Base-by-base conservation (phyloP, 2,797 vertebrate genomes). In the Anguilla pacifica region DNA sequence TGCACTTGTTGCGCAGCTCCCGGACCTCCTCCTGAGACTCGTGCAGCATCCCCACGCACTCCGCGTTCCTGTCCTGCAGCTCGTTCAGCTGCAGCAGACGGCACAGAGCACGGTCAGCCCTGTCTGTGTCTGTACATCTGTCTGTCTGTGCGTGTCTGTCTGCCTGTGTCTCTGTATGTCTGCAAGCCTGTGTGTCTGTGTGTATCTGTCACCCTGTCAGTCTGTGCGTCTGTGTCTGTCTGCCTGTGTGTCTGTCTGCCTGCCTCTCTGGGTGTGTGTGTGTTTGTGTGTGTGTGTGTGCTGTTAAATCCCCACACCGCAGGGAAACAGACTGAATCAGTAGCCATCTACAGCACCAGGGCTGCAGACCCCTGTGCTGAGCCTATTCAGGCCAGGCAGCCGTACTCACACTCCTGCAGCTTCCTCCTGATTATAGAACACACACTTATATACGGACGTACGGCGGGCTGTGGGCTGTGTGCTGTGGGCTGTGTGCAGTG, bases 1-100 rank as follows among this genome's bases (percentile, higher is more conserved):
- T 93, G 92, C 94, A 95, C 92, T 95, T 98, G 91, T 93, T 97
- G 74, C 98, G 97, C 55, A 99, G 96, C 77, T 97, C 91, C 92
- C 96, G 98, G 89, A 98, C 94, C 95, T 99, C 98, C 92, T 99
- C 97, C 92, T 99, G 99, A 0, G 97, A 97, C 91, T 99, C 99
- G 0, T 99, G 98, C 59, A 99, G 93, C 97, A 99, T 99, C 88
- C 97, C 99, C 19, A 98, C 92, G 92, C 98, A 99, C 93, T 99
- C 99, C 0, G 90, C 95, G 51, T 98, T 98, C 89, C 97, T 96
- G 89, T 99, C 98, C 0, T 98, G 95, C 91, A 99, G 87, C 89
- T 99, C 99, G 19, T 99, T 97, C 46, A 99, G 94, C 99, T 99
- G 93, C 39, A 93, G 93, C 39, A 93, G 49, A 55, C 13, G 22